A percentile compares a stretch with the other conserved stretches of the same genome.
These are phyloP conservation scores for Macaca fascicularis DNA, from an alignment of 2,113 vertebrate species.

Conservation along the genomic window T2T-MFA8v1.1 NC_088380.1:183756501-183757000, in stretches of 20 bases:
- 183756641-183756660: slow-evolving; percentile 79
- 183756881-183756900: slow-evolving; percentile 10
- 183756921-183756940: neutral
- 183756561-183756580: slow-evolving; percentile 77
- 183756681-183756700: slow-evolving; percentile 64
- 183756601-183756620: neutral
- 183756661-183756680: slow-evolving; percentile 77
- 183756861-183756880: slow-evolving; percentile 63
- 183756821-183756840: slow-evolving; percentile 76
- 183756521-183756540: slow-evolving; percentile 66
- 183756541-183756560: slow-evolving; percentile 75
- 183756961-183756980: neutral
- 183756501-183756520: slow-evolving; percentile 72
- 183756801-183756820: slow-evolving; percentile 60
- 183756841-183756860: slow-evolving; percentile 81
- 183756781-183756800: slow-evolving; percentile 64
- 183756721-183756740: neutral
- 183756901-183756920: neutral
- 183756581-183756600: slow-evolving; percentile 71
- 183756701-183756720: slow-evolving; percentile 67
- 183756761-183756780: neutral
- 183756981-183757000: neutral
- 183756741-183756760: neutral
- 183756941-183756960: neutral
- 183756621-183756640: slow-evolving; percentile 45